These are phyloP conservation scores for Indicator indicator DNA, from an alignment of 2,113 vertebrate genomes.

Conservation along the genomic window DNA sequence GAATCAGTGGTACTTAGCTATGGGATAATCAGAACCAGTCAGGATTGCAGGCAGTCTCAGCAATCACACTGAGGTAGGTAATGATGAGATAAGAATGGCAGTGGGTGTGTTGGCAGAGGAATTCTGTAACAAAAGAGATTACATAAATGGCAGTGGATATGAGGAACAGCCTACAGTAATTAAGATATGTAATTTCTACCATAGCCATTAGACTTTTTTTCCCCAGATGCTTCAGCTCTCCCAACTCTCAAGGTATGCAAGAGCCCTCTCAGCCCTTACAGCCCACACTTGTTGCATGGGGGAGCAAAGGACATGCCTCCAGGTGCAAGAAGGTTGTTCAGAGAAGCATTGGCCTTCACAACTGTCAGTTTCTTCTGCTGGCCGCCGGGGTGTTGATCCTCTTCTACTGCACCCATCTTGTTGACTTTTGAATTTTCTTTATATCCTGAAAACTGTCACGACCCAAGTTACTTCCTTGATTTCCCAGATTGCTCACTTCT, in stretches of 20 bases:
- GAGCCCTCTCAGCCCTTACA: neutral
- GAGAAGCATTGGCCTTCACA: neutral
- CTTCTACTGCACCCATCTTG: neutral
- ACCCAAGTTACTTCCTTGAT: neutral
- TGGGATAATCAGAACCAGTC: neutral
- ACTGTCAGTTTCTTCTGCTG: neutral
- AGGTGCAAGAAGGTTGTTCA: neutral
- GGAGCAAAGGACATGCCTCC: accelerated
- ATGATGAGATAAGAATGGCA: neutral
- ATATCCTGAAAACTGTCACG: neutral
- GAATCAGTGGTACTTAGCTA: neutral
- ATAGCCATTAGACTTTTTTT: neutral
- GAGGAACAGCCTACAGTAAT: neutral
- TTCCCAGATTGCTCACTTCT: neutral
- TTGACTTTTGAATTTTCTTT: neutral
- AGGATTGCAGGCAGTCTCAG: neutral
- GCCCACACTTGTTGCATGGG: neutral
- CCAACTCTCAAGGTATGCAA: neutral
- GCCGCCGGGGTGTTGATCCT: neutral
- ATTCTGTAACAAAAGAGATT: neutral
- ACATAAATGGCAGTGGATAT: neutral
- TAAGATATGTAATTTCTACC: neutral
- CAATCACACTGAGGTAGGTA: neutral
- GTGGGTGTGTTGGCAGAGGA: neutral
- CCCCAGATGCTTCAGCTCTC: neutral